phyloP scores from a whole-genome alignment of 2,113 vertebrate species.

The Hemiscyllium ocellatum region DNA sequence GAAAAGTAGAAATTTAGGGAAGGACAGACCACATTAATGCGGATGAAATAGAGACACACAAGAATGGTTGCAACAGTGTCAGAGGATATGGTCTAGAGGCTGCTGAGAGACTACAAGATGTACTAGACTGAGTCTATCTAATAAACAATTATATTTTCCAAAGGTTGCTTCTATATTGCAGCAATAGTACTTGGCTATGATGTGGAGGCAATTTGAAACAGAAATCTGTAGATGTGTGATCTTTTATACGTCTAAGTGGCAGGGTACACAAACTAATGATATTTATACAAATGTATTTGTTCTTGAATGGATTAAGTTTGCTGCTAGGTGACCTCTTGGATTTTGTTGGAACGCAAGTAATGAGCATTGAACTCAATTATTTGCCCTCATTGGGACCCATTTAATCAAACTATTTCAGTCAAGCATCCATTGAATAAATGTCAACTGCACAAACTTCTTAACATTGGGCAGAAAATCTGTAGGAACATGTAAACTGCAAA shows the following conservation, averaged over 20 bases:
- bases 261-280: background rate
- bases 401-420: conserved; percentile 3
- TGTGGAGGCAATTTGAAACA: background rate
- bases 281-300: background rate
- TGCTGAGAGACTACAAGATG: background rate
- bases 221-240: background rate
- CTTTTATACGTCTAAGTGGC: background rate
- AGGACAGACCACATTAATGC: background rate
- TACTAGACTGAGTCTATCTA: background rate
- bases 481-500: background rate
- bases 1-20: background rate
- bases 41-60: background rate
- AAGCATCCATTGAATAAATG: conserved; percentile 4
- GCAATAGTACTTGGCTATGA: background rate
- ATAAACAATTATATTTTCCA: background rate
- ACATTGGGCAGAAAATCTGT: background rate
- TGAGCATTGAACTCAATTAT: conserved; percentile 18
- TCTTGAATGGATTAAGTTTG: background rate
- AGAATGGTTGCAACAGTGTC: background rate
- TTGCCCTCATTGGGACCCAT: background rate
- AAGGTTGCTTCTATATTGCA: background rate
- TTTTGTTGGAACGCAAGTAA: background rate
- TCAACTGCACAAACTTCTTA: background rate
- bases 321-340: background rate
- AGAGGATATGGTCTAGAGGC: background rate